phyloP scores from a whole-genome alignment of 2,113 vertebrate genomes.

The Cochlearius cochlearius region DNA sequence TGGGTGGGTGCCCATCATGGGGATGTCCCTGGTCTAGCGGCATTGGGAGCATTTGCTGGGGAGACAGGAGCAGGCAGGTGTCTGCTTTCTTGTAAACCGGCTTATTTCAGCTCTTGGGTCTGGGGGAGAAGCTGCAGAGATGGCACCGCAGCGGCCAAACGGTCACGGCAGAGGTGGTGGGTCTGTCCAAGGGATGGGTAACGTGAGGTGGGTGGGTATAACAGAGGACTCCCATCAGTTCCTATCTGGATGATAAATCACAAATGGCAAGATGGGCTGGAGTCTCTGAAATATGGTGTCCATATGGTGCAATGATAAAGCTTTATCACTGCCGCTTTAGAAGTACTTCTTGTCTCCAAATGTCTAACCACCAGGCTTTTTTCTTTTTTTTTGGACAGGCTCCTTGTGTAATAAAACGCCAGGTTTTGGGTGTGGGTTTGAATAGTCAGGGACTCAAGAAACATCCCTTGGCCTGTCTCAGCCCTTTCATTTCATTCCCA shows the following conservation, averaged over 20 bases:
- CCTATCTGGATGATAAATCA: neutral
- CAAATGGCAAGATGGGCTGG: neutral
- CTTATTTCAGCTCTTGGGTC: neutral
- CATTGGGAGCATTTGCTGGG: neutral
- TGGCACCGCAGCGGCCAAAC: accelerated
- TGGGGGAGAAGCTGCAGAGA: neutral
- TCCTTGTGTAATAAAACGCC: neutral
- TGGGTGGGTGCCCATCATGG: neutral
- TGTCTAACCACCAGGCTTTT: neutral
- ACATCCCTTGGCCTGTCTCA: neutral
- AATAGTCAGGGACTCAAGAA: neutral
- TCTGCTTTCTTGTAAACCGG: neutral
- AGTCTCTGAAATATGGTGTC: neutral
- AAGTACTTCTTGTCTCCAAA: neutral
- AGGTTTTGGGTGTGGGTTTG: neutral
- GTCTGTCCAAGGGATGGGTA: neutral
- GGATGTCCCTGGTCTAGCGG: neutral
- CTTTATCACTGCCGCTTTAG: neutral
- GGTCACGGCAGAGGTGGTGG: neutral
- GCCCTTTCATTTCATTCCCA: neutral
- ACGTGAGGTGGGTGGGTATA: accelerated
- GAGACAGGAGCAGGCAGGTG: neutral
- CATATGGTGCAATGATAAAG: neutral
- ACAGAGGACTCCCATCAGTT: neutral
- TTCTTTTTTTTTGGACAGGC: neutral